Evolutionary conservation across 2,888 invertebrate genomes (phyloP), one percentile per base, ranked within the genome.

Genomic region (Cephus sareptanus): DNA sequence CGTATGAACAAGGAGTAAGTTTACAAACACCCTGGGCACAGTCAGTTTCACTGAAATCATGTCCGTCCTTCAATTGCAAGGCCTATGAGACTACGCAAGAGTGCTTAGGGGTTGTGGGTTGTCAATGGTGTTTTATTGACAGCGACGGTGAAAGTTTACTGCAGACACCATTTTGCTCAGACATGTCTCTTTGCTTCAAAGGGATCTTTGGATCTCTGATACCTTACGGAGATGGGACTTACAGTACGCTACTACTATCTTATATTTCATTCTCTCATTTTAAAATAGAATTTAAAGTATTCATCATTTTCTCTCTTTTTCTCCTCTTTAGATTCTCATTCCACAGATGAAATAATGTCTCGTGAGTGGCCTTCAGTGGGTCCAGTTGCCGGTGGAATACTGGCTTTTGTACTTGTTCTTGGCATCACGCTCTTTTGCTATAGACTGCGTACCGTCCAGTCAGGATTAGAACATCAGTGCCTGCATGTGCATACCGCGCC

Each of bases 91-190:
- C 94, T 0, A 94, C 95, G 86, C 93, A 93, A 1, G 94, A 94
- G 75, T 96, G 96, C 87, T 90, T 95, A 75, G 93, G 93, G 0
- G 94, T 97, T 35, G 93, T 97, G 85, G 97, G 97, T 78, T 98
- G 98, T 91, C 97, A 98, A 89, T 98, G 98, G 98, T 98, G 98
- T 90, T 95, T 95, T 87, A 92, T 96, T 79, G 96, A 97, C 87
- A 93, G 94, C 11, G 96, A 97, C 87, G 96, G 96, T 1, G 93
- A 94, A 80, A 95, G 95, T 34, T 92, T 93, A 11, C 93, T 97
- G 31, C 91, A 93, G 1, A 92, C 94, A 11, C 95, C 97, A 0
- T 97, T 96, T 90, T 98, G 98, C 90, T 95, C 96, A 1, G 94
- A 95, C 2, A 95, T 97, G 87, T 94, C 95, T 4, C 94, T 95